Conservation (phyloP, 2,888 invertebrate species). For the Euphydryas editha region DNA sequence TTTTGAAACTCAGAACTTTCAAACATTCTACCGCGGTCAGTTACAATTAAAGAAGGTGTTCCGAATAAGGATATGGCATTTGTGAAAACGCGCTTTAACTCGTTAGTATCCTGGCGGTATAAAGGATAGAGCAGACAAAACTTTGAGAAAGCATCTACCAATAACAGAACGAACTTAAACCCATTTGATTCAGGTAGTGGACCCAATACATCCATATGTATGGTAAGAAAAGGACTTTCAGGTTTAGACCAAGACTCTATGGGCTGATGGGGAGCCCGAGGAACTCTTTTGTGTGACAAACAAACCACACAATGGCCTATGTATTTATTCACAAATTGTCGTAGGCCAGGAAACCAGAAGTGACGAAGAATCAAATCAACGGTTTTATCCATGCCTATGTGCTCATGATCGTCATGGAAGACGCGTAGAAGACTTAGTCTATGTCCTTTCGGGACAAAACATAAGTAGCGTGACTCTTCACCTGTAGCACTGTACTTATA, state of each 20-base stretch:
- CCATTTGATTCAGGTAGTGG: slow-evolving; percentile 41
- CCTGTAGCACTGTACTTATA: slow-evolving; percentile 33
- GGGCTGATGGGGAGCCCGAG: slow-evolving; percentile 35
- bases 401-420: slow-evolving; percentile 42
- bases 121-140: slow-evolving; percentile 44
- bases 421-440: slow-evolving; percentile 44
- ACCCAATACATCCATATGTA: slow-evolving; percentile 36
- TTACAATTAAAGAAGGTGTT: slow-evolving; percentile 38
- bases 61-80: slow-evolving; percentile 43
- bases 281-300: slow-evolving; percentile 34
- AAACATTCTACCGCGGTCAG: slow-evolving; percentile 46
- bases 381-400: slow-evolving; percentile 27
- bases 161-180: slow-evolving; percentile 35
- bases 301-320: slow-evolving; percentile 22
- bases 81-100: slow-evolving; percentile 34
- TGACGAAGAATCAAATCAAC: slow-evolving; percentile 30
- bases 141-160: slow-evolving; percentile 44
- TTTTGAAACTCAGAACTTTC: slow-evolving; percentile 34
- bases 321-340: slow-evolving; percentile 8
- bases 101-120: slow-evolving; percentile 39
- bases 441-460: slow-evolving; percentile 46
- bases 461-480: slow-evolving; percentile 36
- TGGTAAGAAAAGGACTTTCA: slow-evolving; percentile 36
- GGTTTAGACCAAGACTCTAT: slow-evolving; percentile 43
- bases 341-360: slow-evolving; percentile 40